These are phyloP conservation scores for Ormyrus pomaceus DNA, from an alignment of 2,888 invertebrate genomes.

Conservation along the genomic window DNA sequence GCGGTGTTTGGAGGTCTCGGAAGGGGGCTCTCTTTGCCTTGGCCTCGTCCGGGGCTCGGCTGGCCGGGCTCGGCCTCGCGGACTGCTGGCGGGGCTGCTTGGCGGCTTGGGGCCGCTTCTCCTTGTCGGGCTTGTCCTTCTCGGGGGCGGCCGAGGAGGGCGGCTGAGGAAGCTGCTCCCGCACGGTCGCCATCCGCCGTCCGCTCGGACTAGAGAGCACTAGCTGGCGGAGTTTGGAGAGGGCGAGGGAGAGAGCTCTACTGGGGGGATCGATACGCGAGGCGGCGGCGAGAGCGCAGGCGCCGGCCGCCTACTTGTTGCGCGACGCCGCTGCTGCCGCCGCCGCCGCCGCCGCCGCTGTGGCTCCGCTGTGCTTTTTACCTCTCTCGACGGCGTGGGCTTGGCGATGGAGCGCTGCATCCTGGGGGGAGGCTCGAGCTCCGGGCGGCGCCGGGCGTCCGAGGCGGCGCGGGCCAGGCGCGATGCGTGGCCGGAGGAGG, in stretches of 20 bases:
- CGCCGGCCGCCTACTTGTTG: no score
- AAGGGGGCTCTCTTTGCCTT: conserved; percentile 37
- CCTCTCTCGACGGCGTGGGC: conserved; percentile 21
- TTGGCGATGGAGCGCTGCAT: conserved; percentile 56
- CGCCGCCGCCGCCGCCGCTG: background rate
- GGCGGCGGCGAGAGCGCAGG: background rate
- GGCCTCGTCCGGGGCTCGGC: conserved; percentile 47
- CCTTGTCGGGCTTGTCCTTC: background rate
- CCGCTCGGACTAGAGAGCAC: conserved; percentile 31
- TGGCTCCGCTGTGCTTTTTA: background rate
- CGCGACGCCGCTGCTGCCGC: background rate
- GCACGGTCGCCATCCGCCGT: conserved; percentile 54
- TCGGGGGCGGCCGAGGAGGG: background rate
- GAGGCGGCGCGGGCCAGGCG: conserved; percentile 71
- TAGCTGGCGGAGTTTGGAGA: conserved; percentile 19
- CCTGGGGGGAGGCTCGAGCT: conserved; percentile 67
- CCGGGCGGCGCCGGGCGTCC: conserved; percentile 70
- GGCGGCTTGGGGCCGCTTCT: conserved; percentile 22
- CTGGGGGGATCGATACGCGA: conserved; percentile 11
- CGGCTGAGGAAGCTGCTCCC: conserved; percentile 43
- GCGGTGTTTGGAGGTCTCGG: no score
- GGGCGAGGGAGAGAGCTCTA: background rate
- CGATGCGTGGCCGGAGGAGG: background rate
- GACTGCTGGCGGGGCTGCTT: background rate
- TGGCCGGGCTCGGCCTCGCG: background rate